Percentiles rank a stretch among this genome's conserved stretches.
Conservation (phyloP, 2,113 vertebrate species). For the Dipodomys merriami region DNA sequence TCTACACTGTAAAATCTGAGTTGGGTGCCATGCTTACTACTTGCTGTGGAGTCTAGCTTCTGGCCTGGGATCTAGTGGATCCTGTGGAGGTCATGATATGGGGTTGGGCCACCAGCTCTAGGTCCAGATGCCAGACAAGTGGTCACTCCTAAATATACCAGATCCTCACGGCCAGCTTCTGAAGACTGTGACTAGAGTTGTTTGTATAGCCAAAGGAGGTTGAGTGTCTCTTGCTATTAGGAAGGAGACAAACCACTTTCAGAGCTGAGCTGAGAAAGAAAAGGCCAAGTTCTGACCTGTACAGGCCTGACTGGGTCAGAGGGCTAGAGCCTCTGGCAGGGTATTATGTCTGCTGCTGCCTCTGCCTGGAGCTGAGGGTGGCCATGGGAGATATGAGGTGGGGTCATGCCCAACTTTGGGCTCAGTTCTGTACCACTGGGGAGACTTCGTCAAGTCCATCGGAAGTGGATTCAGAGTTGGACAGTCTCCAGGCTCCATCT, state of each 20-base stretch:
- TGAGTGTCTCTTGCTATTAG: not conserved
- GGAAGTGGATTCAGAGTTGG: not conserved
- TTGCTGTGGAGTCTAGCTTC: not conserved
- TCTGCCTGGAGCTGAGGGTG: not conserved
- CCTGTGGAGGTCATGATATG: not conserved
- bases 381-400: not conserved
- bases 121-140: not conserved
- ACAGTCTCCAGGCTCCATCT: not conserved
- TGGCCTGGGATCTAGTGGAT: not conserved
- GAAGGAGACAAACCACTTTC: not conserved
- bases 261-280: not conserved
- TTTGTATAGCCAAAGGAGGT: not conserved
- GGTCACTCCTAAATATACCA: not conserved
- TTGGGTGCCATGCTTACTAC: not conserved
- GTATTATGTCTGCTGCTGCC: not conserved
- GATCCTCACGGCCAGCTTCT: not conserved
- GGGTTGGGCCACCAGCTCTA: not conserved
- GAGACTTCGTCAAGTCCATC: not conserved
- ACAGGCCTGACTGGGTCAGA: not conserved
- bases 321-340: not conserved
- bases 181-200: not conserved
- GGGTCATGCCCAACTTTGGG: not conserved
- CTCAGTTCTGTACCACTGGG: not conserved
- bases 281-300: not conserved
- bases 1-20: not conserved